phyloP scores from a whole-genome alignment of 2,113 vertebrate species.

The Sinocyclocheilus maitianheensis region DNA sequence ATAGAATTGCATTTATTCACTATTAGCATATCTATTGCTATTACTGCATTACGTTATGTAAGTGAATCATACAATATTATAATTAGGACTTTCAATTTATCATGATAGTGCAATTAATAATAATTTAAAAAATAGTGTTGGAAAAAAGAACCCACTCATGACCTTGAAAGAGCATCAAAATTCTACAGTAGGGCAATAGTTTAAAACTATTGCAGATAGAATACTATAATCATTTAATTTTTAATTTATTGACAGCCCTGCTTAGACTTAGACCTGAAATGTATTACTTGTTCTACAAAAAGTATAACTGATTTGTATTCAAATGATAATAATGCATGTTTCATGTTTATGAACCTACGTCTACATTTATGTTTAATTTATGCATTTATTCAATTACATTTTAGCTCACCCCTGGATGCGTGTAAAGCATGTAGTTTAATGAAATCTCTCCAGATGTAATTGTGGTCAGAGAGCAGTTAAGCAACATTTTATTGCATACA shows the following conservation, averaged over 20 bases:
- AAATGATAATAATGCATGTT: not conserved
- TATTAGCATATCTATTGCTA: not conserved
- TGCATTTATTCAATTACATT: not conserved
- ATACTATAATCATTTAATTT: not conserved
- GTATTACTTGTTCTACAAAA: not conserved
- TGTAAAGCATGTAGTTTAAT: not conserved
- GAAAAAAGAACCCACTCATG: not conserved
- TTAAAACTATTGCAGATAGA: not conserved
- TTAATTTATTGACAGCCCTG: not conserved
- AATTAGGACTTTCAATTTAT: not conserved
- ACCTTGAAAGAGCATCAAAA: not conserved
- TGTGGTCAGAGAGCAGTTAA: not conserved
- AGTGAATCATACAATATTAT: not conserved
- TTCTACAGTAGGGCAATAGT: not conserved
- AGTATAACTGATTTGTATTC: not conserved
- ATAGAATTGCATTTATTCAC: not conserved
- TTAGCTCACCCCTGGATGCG: not conserved
- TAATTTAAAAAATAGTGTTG: not conserved
- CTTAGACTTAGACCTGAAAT: not conserved
- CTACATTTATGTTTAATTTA: not conserved
- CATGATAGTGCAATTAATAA: not conserved
- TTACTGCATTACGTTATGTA: not conserved
- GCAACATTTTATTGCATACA: not conserved
- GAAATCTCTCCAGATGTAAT: not conserved
- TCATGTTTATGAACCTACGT: not conserved